Percentiles rank a stretch among this genome's conserved stretches.
phyloP scores from a whole-genome alignment of 2,888 invertebrate species.

The Theretra japonica region DNA sequence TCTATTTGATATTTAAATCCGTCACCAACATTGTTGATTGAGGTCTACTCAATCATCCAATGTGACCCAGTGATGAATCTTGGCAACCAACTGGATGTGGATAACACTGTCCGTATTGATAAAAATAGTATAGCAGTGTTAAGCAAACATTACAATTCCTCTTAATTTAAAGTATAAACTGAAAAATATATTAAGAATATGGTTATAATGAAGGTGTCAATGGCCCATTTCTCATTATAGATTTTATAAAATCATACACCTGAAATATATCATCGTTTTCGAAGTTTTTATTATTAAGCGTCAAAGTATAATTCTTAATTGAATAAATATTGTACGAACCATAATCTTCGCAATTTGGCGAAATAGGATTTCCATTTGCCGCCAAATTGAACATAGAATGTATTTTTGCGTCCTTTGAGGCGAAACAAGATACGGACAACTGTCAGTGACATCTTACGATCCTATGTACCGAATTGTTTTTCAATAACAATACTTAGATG shows the following conservation, averaged over 20 bases:
- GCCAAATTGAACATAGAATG: too few species aligned
- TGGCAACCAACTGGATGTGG: not conserved
- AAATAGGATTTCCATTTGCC: too few species aligned
- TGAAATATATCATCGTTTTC: not conserved
- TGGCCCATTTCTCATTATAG: too few species aligned
- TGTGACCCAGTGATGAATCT: not conserved
- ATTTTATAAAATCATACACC: not conserved
- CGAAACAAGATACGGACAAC: not conserved
- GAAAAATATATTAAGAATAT: too few species aligned
- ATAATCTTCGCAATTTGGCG: too few species aligned
- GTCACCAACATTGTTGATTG: constrained; percentile 11
- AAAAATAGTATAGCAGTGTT: not conserved
- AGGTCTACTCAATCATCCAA: not conserved
- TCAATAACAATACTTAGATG: not conserved
- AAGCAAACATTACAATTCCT: not conserved
- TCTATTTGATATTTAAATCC: not conserved
- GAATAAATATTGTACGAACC: too few species aligned
- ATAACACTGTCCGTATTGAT: not conserved
- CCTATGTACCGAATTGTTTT: not conserved
- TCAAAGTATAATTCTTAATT: too few species aligned
- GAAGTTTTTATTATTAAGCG: too few species aligned
- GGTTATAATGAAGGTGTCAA: too few species aligned
- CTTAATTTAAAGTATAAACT: not conserved
- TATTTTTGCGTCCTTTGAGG: too few species aligned
- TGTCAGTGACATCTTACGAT: not conserved